phyloP scores from a whole-genome alignment of 2,797 vertebrate species.

The Rhadinocentrus ornatus region DNA sequence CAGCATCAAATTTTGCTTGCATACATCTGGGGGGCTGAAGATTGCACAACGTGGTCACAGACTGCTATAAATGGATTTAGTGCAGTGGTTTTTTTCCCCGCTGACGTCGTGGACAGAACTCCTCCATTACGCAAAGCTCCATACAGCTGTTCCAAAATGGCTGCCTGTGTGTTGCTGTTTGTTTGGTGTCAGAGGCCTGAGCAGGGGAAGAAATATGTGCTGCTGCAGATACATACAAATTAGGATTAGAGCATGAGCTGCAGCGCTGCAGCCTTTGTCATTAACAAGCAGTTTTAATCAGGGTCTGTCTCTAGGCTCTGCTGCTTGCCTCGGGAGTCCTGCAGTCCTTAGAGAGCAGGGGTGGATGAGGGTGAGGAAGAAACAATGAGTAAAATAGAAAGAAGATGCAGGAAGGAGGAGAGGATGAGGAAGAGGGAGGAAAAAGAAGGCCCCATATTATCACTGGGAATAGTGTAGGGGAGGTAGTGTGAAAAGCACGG shows the following conservation, averaged over 20 bases:
- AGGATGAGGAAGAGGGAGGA: conserved; percentile 34
- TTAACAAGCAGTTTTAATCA: conserved; percentile 82
- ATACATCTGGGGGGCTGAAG: conserved; percentile 5
- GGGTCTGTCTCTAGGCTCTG: conserved; percentile 74
- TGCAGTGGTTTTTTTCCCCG: conserved; percentile 32
- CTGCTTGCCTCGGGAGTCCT: conserved; percentile 68
- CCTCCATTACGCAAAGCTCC: conserved; percentile 81
- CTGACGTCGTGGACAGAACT: conserved; percentile 60
- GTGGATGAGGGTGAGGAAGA: conserved; percentile 44
- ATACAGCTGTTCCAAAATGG: conserved; percentile 83
- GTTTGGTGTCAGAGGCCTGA: conserved; percentile 63
- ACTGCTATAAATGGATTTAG: conserved; percentile 34
- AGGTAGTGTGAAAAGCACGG: conserved; percentile 46
- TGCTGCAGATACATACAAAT: conserved; percentile 74
- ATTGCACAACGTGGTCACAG: conserved; percentile 3
- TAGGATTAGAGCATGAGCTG: conserved; percentile 78
- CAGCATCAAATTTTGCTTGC: not conserved
- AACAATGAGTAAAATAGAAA: conserved; percentile 40
- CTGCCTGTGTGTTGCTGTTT: conserved; percentile 69
- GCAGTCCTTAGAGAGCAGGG: conserved; percentile 62
- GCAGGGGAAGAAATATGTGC: conserved; percentile 59
- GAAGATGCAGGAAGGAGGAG: conserved; percentile 41
- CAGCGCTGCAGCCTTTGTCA: conserved; percentile 72
- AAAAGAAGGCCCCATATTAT: conserved; percentile 58
- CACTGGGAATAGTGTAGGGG: conserved; percentile 55